These are phyloP conservation scores for Auanema freiburgensis DNA, from an alignment of 2,888 invertebrate genomes.

Conservation along the genomic window DNA sequence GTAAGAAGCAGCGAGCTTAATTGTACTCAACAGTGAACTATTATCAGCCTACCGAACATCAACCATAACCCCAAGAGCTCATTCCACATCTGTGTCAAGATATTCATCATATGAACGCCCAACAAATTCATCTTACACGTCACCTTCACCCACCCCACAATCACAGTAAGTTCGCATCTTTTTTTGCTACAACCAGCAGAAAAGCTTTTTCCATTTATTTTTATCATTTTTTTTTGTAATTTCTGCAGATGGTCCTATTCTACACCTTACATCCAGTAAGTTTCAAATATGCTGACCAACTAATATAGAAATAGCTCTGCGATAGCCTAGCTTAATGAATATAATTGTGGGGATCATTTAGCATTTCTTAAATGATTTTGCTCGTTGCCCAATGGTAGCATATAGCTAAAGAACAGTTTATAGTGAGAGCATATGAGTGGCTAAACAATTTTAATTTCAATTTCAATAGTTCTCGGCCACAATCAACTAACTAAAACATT, in stretches of 20 bases:
- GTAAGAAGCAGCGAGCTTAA: background rate
- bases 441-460: no score
- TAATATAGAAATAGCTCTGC: no score
- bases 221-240: conserved; percentile 3
- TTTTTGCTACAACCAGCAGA: background rate
- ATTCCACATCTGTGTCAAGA: conserved; percentile 17
- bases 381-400: no score
- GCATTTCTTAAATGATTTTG: no score
- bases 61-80: conserved; percentile 35
- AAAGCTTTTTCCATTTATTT: no score
- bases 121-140: conserved; percentile 16
- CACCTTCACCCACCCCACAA: conserved; percentile 40
- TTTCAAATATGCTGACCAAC: background rate
- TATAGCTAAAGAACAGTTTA: no score
- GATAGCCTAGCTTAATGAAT: no score
- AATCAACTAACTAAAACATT: no score
- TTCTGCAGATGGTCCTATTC: conserved; percentile 17
- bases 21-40: no score
- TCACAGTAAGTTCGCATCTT: conserved; percentile 25
- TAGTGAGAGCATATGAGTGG: no score
- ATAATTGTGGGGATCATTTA: no score
- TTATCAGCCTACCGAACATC: conserved; percentile 37
- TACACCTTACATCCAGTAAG: conserved; percentile 17
- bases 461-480: no score
- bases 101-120: conserved; percentile 32